These are phyloP conservation scores for Gyrodactylus bullatarudis DNA, from an alignment of 1,140 invertebrate genomes.

Conservation along the genomic window DNA sequence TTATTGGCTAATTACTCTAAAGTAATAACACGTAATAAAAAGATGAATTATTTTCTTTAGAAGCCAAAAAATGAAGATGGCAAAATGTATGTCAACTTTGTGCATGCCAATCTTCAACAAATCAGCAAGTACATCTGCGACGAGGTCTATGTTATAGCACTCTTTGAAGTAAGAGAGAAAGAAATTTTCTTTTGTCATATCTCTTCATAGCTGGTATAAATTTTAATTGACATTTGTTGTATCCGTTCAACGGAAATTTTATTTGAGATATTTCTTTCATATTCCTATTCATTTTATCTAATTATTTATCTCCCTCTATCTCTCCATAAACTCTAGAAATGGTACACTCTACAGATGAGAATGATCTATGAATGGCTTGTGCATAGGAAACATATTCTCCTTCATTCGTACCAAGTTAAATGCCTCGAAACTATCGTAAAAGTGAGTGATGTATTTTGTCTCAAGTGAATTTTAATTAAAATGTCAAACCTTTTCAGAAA, in stretches of 20 bases:
- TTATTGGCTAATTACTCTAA: no score
- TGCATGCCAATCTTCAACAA: slow-evolving; percentile 78
- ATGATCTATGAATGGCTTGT: slow-evolving; percentile 71
- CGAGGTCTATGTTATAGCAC: slow-evolving; percentile 76
- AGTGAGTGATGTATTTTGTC: slow-evolving; percentile 22
- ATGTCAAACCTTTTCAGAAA: no score
- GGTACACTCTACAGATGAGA: slow-evolving; percentile 72
- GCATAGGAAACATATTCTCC: slow-evolving; percentile 57
- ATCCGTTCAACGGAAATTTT: no score
- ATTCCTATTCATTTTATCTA: no score
- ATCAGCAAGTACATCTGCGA: slow-evolving; percentile 75
- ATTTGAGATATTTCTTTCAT: no score
- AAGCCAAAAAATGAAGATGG: slow-evolving; percentile 31
- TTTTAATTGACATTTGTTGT: no score
- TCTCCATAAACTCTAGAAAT: slow-evolving; percentile 28
- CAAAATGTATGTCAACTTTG: slow-evolving; percentile 82
- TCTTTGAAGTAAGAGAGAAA: slow-evolving; percentile 44
- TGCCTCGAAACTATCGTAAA: slow-evolving; percentile 77
- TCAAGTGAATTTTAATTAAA: slow-evolving; percentile 12
- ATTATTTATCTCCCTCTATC: no score
- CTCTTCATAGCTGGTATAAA: no score
- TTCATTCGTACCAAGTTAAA: slow-evolving; percentile 81
- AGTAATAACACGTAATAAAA: no score
- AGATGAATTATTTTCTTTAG: no score
- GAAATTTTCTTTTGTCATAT: no score